These are phyloP conservation scores for Busseola fusca DNA, from an alignment of 2,888 invertebrate genomes.

Conservation along the genomic window DNA sequence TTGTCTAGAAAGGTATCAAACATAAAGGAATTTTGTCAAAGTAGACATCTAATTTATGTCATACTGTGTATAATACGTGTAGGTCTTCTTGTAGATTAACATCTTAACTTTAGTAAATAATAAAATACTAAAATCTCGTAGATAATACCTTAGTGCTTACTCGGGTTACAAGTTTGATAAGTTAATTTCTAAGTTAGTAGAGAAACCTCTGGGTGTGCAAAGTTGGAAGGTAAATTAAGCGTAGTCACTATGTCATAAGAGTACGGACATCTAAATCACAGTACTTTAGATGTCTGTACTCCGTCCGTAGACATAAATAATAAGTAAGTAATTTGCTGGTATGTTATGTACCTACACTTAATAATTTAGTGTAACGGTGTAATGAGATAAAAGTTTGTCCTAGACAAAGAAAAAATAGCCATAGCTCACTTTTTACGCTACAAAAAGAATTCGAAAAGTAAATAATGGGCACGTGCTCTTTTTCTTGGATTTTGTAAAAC, in stretches of 20 bases:
- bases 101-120: slow-evolving; percentile 13
- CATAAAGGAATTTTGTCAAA: neutral
- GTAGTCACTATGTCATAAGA: neutral
- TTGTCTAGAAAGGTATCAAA: neutral
- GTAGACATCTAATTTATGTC: slow-evolving; percentile 4
- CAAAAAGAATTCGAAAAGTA: neutral
- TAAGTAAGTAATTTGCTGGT: neutral
- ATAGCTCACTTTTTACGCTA: slow-evolving; percentile 3
- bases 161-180: slow-evolving; percentile 21
- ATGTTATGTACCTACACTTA: neutral
- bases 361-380: neutral
- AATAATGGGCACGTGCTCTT: neutral
- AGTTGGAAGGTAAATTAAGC: slow-evolving; percentile 8
- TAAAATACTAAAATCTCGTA: neutral
- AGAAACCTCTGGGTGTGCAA: neutral
- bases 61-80: too few species aligned
- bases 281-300: neutral
- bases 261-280: neutral
- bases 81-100: slow-evolving; percentile 1
- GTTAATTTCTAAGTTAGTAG: slow-evolving; percentile 9
- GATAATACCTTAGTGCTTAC: neutral
- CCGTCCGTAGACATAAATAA: neutral
- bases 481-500: slow-evolving; percentile 9
- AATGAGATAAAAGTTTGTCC: neutral
- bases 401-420: neutral